Evolutionary conservation across 2,797 vertebrate genomes (phyloP).

Genomic region (Neostethus bicornis): DNA sequence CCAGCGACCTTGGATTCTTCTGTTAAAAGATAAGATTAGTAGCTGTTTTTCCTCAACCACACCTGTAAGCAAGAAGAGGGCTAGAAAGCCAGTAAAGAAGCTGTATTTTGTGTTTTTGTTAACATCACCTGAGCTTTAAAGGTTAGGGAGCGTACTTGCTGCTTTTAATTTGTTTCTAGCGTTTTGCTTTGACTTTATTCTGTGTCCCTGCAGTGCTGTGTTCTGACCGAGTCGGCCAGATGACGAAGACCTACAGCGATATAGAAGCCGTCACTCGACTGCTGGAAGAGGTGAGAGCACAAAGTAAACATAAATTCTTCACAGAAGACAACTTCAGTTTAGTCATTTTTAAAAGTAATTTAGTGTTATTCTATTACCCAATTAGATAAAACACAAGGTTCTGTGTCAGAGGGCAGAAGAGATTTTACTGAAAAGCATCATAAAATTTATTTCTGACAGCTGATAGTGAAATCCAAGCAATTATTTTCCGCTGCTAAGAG

Average conservation of each 20-base stretch:
- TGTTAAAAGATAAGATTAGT: neutral
- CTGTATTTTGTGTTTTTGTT: neutral
- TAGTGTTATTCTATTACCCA: neutral
- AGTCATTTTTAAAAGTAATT: slow-evolving; percentile 7
- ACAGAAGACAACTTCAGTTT: neutral
- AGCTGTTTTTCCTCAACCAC: neutral
- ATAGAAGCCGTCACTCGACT: slow-evolving; percentile 97
- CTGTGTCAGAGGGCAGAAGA: slow-evolving; percentile 9
- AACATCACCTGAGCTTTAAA: neutral
- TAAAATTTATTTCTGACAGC: slow-evolving; percentile 18
- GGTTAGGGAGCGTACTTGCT: neutral
- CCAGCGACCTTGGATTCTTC: too few species aligned
- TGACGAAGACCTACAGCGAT: slow-evolving; percentile 99
- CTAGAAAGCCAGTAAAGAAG: too few species aligned
- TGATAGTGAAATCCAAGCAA: slow-evolving; percentile 52
- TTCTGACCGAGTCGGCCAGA: slow-evolving; percentile 99
- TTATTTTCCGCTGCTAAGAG: slow-evolving; percentile 9
- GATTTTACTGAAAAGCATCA: slow-evolving; percentile 8
- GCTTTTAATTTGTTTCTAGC: neutral
- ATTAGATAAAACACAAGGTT: slow-evolving; percentile 4
- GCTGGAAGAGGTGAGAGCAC: slow-evolving; percentile 90
- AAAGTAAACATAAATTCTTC: neutral
- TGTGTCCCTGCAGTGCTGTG: slow-evolving; percentile 86
- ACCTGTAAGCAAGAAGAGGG: neutral
- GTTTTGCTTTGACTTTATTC: neutral